phyloP scores from a whole-genome alignment of 2,888 invertebrate genomes.

The Andrena hattorfiana region DNA sequence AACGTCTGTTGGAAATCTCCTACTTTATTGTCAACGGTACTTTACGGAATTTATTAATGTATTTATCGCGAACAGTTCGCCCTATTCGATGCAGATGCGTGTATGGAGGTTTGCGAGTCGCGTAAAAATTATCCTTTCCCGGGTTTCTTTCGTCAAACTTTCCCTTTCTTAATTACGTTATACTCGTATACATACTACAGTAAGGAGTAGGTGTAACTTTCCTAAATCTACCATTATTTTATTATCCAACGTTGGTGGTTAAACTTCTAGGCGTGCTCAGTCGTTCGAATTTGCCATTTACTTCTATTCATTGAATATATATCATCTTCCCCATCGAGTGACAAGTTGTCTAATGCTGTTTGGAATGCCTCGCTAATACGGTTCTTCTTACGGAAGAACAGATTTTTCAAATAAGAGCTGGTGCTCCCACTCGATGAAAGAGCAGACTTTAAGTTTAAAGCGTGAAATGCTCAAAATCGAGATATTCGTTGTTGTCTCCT shows the following conservation, averaged over 20 bases:
- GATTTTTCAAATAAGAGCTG: slow-evolving; percentile 53
- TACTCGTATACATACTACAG: slow-evolving; percentile 39
- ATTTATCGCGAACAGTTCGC: slow-evolving; percentile 3
- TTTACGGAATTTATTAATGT: slow-evolving; percentile 14
- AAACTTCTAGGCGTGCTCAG: slow-evolving; percentile 56
- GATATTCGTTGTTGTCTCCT: slow-evolving; percentile 42
- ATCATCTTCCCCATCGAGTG: slow-evolving; percentile 51
- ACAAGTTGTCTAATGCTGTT: slow-evolving; percentile 53
- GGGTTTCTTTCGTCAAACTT: slow-evolving; percentile 37
- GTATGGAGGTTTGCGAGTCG: not conserved
- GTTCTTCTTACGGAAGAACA: slow-evolving; percentile 55
- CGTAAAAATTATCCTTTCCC: slow-evolving; percentile 14
- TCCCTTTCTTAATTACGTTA: slow-evolving; percentile 59
- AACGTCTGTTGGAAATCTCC: slow-evolving; percentile 25
- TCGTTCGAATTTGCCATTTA: slow-evolving; percentile 71
- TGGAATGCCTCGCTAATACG: slow-evolving; percentile 57
- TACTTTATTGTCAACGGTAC: slow-evolving; percentile 20
- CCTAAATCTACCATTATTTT: slow-evolving; percentile 55
- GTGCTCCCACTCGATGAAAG: slow-evolving; percentile 62
- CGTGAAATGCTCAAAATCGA: slow-evolving; percentile 61
- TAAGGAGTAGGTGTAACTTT: slow-evolving; percentile 54
- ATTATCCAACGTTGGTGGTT: slow-evolving; percentile 59
- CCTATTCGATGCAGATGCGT: not conserved
- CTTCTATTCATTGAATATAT: slow-evolving; percentile 64
- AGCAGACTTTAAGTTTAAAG: slow-evolving; percentile 48